Conservation (phyloP, 2,797 vertebrate genomes). For the Manis javanica region DNA sequence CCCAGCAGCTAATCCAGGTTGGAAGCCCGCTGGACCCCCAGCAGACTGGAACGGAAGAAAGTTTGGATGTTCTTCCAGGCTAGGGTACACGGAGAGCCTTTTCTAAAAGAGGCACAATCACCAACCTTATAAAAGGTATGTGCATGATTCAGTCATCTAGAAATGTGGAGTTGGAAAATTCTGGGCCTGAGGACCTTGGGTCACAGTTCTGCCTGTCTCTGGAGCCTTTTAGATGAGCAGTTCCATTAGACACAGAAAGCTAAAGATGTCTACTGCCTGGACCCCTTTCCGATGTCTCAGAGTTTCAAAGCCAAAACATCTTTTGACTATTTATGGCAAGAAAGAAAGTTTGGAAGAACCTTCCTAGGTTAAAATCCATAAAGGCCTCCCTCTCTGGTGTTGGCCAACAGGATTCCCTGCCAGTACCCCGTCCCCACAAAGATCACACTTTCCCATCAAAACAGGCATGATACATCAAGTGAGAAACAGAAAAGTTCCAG, state of each 20-base stretch:
- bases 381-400: not conserved
- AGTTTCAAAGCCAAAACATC: not conserved
- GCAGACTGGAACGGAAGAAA: not conserved
- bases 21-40: not conserved
- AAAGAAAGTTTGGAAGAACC: not conserved
- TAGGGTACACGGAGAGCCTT: not conserved
- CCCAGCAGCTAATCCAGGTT: not conserved
- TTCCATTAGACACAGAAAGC: not conserved
- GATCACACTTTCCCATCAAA: not conserved
- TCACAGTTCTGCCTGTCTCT: not conserved
- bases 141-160: not conserved
- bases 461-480: not conserved
- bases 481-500: not conserved
- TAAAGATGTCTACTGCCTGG: not conserved
- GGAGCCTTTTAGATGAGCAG: not conserved
- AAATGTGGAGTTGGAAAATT: not conserved
- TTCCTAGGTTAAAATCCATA: not conserved
- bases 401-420: not conserved
- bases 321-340: not conserved
- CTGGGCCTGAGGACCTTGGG: not conserved
- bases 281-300: not conserved
- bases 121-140: not conserved
- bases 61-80: not conserved
- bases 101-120: not conserved
- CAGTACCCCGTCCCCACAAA: not conserved